Conservation (phyloP, 2,888 invertebrate species). For the Cepaea hortensis region DNA sequence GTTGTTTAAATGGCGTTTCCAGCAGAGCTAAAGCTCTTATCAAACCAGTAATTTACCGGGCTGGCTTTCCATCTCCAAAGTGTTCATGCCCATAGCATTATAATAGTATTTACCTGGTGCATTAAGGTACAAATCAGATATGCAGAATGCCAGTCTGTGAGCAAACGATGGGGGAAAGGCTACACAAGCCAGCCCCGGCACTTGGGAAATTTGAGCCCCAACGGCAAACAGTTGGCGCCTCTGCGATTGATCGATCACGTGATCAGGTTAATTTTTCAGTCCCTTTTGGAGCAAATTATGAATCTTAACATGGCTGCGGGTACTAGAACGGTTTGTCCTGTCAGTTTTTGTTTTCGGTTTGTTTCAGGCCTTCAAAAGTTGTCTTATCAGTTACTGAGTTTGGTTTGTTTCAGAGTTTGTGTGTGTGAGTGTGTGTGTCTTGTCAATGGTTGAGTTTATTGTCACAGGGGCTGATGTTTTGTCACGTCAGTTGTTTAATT, state of each 20-base stretch:
- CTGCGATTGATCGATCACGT: constrained; percentile 6
- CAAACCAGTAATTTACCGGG: too few relatives aligned
- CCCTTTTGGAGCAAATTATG: neutral
- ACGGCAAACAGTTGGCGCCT: constrained; percentile 39
- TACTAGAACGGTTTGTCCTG: too few relatives aligned
- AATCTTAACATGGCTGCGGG: neutral
- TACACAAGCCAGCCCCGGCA: constrained; percentile 26
- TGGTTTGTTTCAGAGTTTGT: too few relatives aligned
- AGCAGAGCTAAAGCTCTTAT: too few relatives aligned
- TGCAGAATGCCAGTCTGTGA: constrained; percentile 14
- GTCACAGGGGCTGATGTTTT: neutral
- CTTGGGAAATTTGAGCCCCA: constrained; percentile 13
- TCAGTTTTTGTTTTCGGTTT: too few relatives aligned
- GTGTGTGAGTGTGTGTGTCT: neutral
- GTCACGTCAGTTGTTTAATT: too few relatives aligned
- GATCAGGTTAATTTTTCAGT: constrained; percentile 22
- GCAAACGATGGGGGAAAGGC: constrained; percentile 26
- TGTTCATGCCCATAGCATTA: constrained; percentile 15
- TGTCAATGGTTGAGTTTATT: too few relatives aligned
- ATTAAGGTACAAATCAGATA: constrained; percentile 29
- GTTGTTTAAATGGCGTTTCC: too few relatives aligned
- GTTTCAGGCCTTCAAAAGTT: too few relatives aligned
- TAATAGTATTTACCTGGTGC: constrained; percentile 23
- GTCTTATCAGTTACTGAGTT: too few relatives aligned
- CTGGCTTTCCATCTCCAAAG: too few relatives aligned